Evolutionary conservation across 2,888 invertebrate genomes (phyloP).

Genomic region (Brenthis daphne): DNA sequence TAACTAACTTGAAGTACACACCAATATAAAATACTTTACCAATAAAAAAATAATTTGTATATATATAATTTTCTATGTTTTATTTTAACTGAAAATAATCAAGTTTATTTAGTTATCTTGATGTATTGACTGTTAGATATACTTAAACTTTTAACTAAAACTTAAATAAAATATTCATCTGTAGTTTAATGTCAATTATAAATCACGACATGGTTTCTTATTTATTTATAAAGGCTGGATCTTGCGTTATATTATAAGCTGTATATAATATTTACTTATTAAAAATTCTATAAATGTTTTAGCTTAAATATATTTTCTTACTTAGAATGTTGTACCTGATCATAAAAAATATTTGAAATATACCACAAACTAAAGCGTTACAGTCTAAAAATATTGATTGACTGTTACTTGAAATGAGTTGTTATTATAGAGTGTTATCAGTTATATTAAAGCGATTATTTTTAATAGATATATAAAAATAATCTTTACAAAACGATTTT

Average conservation of each 20-base stretch:
- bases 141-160: slow-evolving; percentile 26
- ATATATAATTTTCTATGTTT: too few relatives aligned
- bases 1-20: too few relatives aligned
- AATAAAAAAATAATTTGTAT: too few relatives aligned
- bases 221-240: slow-evolving; percentile 36
- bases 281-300: slow-evolving; percentile 14
- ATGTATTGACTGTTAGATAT: slow-evolving; percentile 26
- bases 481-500: too few relatives aligned
- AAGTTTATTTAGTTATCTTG: slow-evolving; percentile 33
- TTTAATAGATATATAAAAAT: too few relatives aligned
- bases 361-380: slow-evolving; percentile 1
- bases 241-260: slow-evolving; percentile 14
- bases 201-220: slow-evolving; percentile 8
- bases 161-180: slow-evolving; percentile 20
- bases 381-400: background rate
- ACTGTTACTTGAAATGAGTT: too few relatives aligned
- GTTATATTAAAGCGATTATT: too few relatives aligned
- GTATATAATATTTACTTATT: slow-evolving; percentile 23
- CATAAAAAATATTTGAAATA: background rate
- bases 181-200: slow-evolving; percentile 33
- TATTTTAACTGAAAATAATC: background rate
- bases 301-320: slow-evolving; percentile 24
- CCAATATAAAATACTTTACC: too few relatives aligned
- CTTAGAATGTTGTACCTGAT: slow-evolving; percentile 15
- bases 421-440: too few relatives aligned